Evolutionary conservation across 2,797 vertebrate species (phyloP), one percentile per base, ranked within the genome.

Genomic region (Leuciscus waleckii): DNA sequence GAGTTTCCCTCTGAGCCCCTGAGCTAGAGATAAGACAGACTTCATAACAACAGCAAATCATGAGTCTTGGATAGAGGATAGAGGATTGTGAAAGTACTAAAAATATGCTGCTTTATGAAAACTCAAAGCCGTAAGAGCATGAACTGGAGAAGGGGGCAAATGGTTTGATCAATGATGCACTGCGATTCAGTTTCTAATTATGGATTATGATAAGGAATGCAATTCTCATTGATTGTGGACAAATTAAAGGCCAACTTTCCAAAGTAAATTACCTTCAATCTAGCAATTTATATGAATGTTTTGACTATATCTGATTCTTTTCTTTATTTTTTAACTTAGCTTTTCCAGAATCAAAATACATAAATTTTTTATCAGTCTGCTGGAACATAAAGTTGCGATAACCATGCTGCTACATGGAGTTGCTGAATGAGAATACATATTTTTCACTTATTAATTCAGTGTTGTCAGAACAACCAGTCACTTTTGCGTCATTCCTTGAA

Each of bases 1-100:
- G 82, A 76, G 73, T 84, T 77, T 84, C 82, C 61, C 70, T 79
- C 46, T 73, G 75, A 26, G 65, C n/a, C 74, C 79, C 54, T 51
- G 79, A 88, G 68, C 19, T n/a, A 54, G 68, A 82, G 79, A 86
- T 84, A 58, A 81, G 46, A 84, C 43, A 76, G 51, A 79, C 16
- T 68, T 29, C n/a, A 69, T 63, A 81, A 73, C 81, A 84, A 84
- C 82, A 84, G 78, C 78, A 88, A 78, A 54, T 80, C 78, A 78
- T 10, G 71, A 88, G 82, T 39, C 70, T 68, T 77, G 73, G 61
- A 69, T 67, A 56, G 61, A 79, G 41, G n/a, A 79, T 65, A 63
- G 82, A 56, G 61, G 63, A 67, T 65, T 43, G 58, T 75, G 61
- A 69, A 77, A 74, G 29, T 63, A 35, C 70, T 65, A 74, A 82